A percentile compares a stretch with the other conserved stretches of the same genome.
Evolutionary conservation across 1,140 invertebrate species (phyloP).

Genomic region (Anastrepha obliqua): DNA sequence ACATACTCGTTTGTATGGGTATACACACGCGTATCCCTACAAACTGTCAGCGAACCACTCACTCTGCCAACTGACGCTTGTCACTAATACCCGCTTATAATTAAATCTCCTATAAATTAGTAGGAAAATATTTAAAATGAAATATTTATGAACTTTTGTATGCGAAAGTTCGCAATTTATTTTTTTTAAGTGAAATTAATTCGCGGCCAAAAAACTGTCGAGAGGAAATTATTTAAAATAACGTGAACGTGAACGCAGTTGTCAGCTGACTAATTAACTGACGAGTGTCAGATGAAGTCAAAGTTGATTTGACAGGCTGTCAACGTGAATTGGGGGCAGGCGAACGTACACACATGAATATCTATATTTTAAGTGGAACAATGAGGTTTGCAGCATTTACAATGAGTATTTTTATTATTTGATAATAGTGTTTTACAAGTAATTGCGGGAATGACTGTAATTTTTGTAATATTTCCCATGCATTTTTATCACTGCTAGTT

Average conservation of each 20-base stretch:
- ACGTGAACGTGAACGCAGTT: background rate
- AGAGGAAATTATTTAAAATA: background rate
- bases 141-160: constrained; percentile 37
- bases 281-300: constrained; percentile 5
- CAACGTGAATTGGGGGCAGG: background rate
- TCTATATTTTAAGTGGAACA: background rate
- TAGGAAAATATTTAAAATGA: background rate
- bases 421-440: too few relatives aligned
- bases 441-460: too few relatives aligned
- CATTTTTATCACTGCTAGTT: too few relatives aligned
- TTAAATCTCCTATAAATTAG: background rate
- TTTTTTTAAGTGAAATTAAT: background rate
- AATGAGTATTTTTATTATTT: too few relatives aligned
- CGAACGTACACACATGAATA: background rate
- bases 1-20: background rate
- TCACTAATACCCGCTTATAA: background rate
- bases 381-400: background rate
- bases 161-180: background rate
- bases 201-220: too few relatives aligned
- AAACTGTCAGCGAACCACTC: background rate
- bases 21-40: too few relatives aligned
- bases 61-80: background rate
- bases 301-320: constrained; percentile 31
- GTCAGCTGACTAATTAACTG: constrained; percentile 31
- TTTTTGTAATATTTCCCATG: too few relatives aligned